A percentile compares a stretch with the other conserved stretches of the same genome.
Conservation (phyloP, 2,888 invertebrate species). For the Koerneria pararmatus region DNA sequence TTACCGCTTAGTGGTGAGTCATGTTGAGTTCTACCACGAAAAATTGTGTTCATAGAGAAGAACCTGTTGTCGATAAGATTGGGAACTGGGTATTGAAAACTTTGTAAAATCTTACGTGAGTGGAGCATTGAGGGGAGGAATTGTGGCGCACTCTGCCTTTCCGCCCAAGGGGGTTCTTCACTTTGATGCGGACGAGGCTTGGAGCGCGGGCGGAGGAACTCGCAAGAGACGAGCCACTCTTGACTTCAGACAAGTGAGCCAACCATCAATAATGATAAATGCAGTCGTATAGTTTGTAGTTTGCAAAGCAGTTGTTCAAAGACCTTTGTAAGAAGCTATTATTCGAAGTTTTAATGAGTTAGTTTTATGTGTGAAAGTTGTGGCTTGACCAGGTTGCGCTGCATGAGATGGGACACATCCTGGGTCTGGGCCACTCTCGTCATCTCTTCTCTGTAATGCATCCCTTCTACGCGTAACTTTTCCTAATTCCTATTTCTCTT, state of each 20-base stretch:
- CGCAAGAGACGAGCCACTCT: constrained; percentile 17
- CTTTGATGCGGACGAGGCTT: constrained; percentile 49
- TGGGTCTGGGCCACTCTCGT: constrained; percentile 52
- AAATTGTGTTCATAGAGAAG: too few relatives aligned
- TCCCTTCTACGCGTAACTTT: constrained; percentile 45
- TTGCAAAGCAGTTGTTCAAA: constrained; percentile 24
- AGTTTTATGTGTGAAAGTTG: neutral
- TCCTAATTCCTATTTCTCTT: neutral
- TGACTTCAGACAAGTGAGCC: too few relatives aligned
- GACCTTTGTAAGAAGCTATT: constrained; percentile 21
- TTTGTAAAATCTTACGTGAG: neutral
- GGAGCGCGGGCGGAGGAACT: constrained; percentile 27
- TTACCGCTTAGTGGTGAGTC: too few relatives aligned
- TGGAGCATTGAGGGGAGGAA: constrained; percentile 32
- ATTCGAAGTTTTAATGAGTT: neutral
- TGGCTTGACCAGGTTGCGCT: constrained; percentile 42
- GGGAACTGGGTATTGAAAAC: neutral
- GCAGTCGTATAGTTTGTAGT: too few relatives aligned
- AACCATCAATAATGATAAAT: too few relatives aligned
- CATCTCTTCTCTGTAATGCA: constrained; percentile 51
- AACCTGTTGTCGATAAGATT: neutral
- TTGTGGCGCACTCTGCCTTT: constrained; percentile 53
- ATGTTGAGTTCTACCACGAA: too few relatives aligned
- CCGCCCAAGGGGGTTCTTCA: constrained; percentile 52
- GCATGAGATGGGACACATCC: constrained; percentile 56